A percentile compares a stretch with the other conserved stretches of the same genome.
Conservation (phyloP, 2,113 vertebrate genomes). For the Globicephala melas region DNA sequence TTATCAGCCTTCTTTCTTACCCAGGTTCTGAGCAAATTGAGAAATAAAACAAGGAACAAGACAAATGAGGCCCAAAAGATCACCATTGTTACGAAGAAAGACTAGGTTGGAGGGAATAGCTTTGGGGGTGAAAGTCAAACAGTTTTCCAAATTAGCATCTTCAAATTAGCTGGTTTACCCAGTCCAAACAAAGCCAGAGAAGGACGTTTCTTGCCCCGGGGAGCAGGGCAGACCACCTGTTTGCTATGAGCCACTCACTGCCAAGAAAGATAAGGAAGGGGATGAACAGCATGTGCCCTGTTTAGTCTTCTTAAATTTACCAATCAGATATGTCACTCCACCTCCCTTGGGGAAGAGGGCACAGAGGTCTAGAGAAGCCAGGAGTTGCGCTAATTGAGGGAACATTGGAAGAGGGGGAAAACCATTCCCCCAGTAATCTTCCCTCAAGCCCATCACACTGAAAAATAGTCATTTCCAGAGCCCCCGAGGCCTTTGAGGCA, state of each 20-base stretch:
- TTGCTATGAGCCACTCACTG: neutral
- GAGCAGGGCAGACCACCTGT: neutral
- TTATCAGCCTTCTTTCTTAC: neutral
- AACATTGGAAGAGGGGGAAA: neutral
- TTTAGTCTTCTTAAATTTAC: neutral
- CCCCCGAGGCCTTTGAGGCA: neutral
- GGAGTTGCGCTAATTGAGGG: neutral
- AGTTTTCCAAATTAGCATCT: neutral
- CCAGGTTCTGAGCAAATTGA: neutral
- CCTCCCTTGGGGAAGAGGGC: neutral
- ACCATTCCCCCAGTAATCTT: neutral
- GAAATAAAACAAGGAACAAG: neutral
- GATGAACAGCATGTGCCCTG: neutral
- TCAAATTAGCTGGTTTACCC: neutral
- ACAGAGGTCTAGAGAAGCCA: neutral
- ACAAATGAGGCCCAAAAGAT: neutral
- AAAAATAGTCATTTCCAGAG: neutral
- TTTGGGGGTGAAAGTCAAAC: neutral
- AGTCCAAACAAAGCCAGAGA: neutral
- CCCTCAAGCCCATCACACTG: neutral
- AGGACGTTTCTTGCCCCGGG: neutral
- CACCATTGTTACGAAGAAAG: neutral
- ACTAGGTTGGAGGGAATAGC: neutral
- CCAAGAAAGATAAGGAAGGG: neutral
- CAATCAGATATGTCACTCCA: neutral